Evolutionary conservation across 2,797 vertebrate species (phyloP), one percentile per base, ranked within the genome.

Genomic region (Prunella strophiata): DNA sequence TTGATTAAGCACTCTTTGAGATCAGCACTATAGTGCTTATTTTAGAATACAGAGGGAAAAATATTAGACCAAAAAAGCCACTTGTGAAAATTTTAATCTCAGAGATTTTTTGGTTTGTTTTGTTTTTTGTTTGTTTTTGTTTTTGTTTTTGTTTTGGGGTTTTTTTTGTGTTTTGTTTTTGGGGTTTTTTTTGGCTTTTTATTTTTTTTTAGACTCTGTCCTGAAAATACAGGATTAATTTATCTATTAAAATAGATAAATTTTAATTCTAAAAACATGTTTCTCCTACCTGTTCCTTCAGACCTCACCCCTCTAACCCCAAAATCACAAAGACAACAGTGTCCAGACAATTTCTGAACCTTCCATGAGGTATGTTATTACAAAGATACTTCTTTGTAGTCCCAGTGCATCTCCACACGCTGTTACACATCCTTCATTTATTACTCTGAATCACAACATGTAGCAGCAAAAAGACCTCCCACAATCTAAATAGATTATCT

Each of bases 381-480:
- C 16, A 71, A 76, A 34, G 15, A 80, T 29, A 36, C 14, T 62
- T 82, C 22, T n/a, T 52, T 71, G 30, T n/a, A 52, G 52, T 71
- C 27, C 27, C 54, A 47, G 4, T 25, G 45, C 38, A 80, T 57
- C 25, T 50, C 19, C 34, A 54, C 13, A 40, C 9, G 15, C 20
- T 52, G 27, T 52, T 85, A 57, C 50, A 61, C 7, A 63, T 77
- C 34, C 12, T 30, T 80, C 25, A 26, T 50, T 40, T 57, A 2
- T 74, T 70, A 66, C 16, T 75, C 57, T 80, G 68, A 83, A 77
- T 83, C 65, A 77, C 38, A 85, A 23, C 27, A 71, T 0, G 0
- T 19, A 71, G 14, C 65, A 85, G 75, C 10, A 92, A 83, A 89
- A 80, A 34, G 68, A 95, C 85, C 79, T 68, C 89, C 68, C 62